These are phyloP conservation scores for Cataglyphis livida DNA, from an alignment of 2,888 invertebrate genomes.

Conservation along the genomic window DNA sequence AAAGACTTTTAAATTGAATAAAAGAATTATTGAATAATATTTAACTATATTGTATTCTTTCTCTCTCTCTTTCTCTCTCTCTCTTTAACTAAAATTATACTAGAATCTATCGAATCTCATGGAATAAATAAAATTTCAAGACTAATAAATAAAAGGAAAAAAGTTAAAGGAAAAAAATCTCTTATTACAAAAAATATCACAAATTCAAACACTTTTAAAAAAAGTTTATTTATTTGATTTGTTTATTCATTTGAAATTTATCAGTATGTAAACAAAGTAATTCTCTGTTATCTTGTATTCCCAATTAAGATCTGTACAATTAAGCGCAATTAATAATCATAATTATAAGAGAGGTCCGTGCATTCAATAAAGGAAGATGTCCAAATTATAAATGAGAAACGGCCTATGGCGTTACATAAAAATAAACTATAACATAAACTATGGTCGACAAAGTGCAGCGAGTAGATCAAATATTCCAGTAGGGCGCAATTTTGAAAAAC, in stretches of 20 bases:
- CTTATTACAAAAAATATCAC: background rate
- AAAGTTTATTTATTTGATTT: conserved; percentile 22
- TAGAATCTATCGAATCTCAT: background rate
- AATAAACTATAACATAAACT: no score
- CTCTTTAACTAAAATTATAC: background rate
- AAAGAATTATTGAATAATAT: background rate
- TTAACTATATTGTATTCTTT: background rate
- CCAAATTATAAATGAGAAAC: no score
- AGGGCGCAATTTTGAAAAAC: no score
- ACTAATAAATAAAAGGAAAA: background rate
- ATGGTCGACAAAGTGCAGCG: no score
- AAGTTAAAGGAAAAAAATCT: background rate
- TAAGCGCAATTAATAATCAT: background rate
- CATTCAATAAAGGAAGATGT: background rate
- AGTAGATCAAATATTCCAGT: no score
- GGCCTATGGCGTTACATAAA: no score
- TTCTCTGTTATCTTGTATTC: conserved; percentile 1
- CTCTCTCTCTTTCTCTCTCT: background rate
- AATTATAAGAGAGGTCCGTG: background rate
- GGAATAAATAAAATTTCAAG: background rate
- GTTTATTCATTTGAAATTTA: conserved; percentile 10
- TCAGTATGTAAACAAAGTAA: background rate
- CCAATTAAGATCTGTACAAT: background rate
- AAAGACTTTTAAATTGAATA: background rate
- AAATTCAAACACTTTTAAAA: conserved; percentile 16